phyloP scores from a whole-genome alignment of 2,888 invertebrate species.

The Drosophila monieri region DNA sequence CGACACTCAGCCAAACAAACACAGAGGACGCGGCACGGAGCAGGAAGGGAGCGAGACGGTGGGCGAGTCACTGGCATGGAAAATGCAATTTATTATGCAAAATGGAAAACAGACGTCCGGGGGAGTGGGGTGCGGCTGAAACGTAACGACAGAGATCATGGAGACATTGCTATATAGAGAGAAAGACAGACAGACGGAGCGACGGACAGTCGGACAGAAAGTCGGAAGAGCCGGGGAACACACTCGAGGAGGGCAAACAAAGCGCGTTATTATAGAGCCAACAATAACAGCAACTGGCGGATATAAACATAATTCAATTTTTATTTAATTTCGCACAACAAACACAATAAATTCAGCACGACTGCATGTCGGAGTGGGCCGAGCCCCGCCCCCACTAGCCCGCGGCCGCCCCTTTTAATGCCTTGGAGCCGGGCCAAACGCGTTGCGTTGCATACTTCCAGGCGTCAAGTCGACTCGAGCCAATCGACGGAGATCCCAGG shows the following conservation, averaged over 20 bases:
- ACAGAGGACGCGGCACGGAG: constrained; percentile 10
- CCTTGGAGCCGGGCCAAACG: constrained; percentile 63
- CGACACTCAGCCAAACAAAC: constrained; percentile 48
- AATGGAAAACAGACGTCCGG: constrained; percentile 68
- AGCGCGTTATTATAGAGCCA: constrained; percentile 72
- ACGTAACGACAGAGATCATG: constrained; percentile 57
- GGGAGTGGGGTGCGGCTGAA: constrained; percentile 7
- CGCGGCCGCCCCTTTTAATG: constrained; percentile 13
- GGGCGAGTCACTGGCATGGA: constrained; percentile 69
- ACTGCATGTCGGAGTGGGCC: constrained; percentile 47
- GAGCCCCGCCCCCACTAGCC: background rate
- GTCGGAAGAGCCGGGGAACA: constrained; percentile 8
- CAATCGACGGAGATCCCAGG: constrained; percentile 45
- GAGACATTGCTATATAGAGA: constrained; percentile 39
- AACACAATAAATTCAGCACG: constrained; percentile 74
- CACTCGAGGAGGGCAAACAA: constrained; percentile 51
- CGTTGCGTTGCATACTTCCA: constrained; percentile 50
- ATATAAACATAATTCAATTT: constrained; percentile 80
- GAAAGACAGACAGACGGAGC: constrained; percentile 13
- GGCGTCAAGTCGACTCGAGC: constrained; percentile 65
- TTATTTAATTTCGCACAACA: constrained; percentile 79
- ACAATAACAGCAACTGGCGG: constrained; percentile 74
- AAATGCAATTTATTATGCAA: constrained; percentile 81
- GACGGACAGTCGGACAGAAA: background rate
- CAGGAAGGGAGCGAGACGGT: constrained; percentile 11